Conservation (phyloP, 2,888 invertebrate species). For the Bellardia bayeri region DNA sequence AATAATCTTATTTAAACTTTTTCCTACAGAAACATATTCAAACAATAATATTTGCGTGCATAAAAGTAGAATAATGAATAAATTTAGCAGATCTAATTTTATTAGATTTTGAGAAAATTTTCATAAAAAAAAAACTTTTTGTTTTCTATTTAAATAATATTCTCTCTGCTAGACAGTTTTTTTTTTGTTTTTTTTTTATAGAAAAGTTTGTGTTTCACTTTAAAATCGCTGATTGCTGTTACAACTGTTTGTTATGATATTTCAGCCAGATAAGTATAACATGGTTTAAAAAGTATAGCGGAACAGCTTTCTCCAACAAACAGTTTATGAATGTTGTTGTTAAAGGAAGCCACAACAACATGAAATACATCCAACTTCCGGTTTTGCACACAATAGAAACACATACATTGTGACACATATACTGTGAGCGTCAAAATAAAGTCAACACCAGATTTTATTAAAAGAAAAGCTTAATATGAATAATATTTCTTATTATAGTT, state of each 20-base stretch:
- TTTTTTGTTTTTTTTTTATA: neutral
- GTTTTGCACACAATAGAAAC: neutral
- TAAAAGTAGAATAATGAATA: too few species aligned
- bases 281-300: neutral
- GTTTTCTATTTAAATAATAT: neutral
- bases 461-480: too few species aligned
- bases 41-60: too few species aligned
- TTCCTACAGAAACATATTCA: too few species aligned
- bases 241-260: neutral
- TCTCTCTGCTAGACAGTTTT: neutral
- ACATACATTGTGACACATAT: neutral
- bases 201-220: neutral
- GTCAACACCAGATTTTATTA: too few species aligned
- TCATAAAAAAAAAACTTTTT: neutral
- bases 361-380: slow-evolving; percentile 18
- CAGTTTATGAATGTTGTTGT: neutral
- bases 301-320: neutral
- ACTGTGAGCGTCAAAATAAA: too few species aligned
- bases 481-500: too few species aligned
- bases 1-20: too few species aligned
- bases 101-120: neutral
- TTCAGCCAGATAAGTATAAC: neutral
- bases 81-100: neutral
- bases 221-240: neutral
- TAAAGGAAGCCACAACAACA: neutral